Evolutionary conservation across 2,888 invertebrate species (phyloP).

Genomic region (Sesamia inferens): DNA sequence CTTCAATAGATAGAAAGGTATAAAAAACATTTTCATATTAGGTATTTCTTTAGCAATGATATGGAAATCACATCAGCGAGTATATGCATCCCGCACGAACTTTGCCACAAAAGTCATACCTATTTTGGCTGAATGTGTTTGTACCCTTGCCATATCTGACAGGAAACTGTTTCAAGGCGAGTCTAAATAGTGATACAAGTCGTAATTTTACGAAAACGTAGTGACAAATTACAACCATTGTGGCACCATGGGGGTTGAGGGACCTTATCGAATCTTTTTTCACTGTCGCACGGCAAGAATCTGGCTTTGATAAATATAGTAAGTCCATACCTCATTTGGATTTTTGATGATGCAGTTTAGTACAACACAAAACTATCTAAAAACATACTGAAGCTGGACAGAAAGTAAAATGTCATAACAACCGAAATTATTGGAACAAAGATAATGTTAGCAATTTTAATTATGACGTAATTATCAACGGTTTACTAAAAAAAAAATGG

Average conservation of each 20-base stretch:
- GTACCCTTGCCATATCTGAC: slow-evolving; percentile 44
- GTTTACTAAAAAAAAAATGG: no score
- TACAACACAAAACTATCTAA: background rate
- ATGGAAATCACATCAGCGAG: background rate
- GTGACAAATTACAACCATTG: slow-evolving; percentile 46
- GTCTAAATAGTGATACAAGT: slow-evolving; percentile 53
- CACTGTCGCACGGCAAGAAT: slow-evolving; percentile 39
- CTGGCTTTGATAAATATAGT: slow-evolving; percentile 29
- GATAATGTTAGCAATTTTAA: no score
- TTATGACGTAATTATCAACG: no score
- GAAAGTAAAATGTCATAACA: background rate
- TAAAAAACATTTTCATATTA: background rate
- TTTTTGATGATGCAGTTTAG: background rate
- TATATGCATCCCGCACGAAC: slow-evolving; percentile 1
- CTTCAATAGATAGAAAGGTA: background rate
- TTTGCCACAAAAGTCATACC: slow-evolving; percentile 31
- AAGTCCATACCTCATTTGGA: background rate
- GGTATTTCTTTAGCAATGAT: background rate
- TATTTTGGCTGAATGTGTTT: slow-evolving; percentile 30
- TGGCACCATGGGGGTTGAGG: slow-evolving; percentile 24
- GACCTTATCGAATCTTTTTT: slow-evolving; percentile 50
- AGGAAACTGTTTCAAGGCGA: slow-evolving; percentile 60
- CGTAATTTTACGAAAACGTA: slow-evolving; percentile 42
- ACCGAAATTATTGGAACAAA: no score
- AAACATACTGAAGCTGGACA: background rate